Percentiles rank a stretch among this genome's conserved stretches.
These are phyloP conservation scores for Capra hircus DNA, from an alignment of 2,113 vertebrate species.

Conservation along the genomic window DNA sequence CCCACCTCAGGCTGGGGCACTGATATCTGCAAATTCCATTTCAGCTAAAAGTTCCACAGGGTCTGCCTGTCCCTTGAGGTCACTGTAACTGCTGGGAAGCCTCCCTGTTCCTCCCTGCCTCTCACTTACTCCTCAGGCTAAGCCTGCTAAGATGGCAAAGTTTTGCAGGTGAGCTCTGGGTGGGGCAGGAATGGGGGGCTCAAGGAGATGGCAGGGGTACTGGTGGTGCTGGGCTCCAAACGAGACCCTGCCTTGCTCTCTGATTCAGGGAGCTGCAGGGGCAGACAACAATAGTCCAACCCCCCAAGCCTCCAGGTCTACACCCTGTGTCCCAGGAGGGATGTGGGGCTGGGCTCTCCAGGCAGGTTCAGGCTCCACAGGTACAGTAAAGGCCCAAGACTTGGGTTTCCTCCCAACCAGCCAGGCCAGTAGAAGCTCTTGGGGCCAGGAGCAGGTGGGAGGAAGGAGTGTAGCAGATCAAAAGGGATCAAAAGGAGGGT, in stretches of 20 bases:
- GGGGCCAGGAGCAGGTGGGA: neutral
- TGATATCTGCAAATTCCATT: neutral
- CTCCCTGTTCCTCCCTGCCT: neutral
- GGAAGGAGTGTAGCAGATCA: neutral
- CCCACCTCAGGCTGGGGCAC: no score
- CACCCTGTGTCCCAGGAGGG: neutral
- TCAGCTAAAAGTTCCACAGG: neutral
- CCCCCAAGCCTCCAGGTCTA: neutral
- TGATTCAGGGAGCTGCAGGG: neutral
- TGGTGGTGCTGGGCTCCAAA: neutral
- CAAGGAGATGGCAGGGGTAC: neutral
- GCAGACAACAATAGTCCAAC: neutral
- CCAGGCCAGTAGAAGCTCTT: rapidly evolving
- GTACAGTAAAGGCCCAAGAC: neutral
- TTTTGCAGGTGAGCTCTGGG: neutral
- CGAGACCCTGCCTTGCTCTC: neutral
- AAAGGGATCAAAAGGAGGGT: neutral
- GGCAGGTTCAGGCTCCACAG: neutral
- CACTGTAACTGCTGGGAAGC: neutral
- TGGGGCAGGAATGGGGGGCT: neutral
- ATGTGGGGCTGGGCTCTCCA: neutral
- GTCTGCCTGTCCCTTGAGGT: neutral
- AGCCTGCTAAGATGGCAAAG: neutral
- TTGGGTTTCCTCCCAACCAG: neutral
- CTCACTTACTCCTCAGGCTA: no score